These are phyloP conservation scores for Cremastinae sp. DNA, from an alignment of 2,888 invertebrate genomes.

Conservation along the genomic window DNA sequence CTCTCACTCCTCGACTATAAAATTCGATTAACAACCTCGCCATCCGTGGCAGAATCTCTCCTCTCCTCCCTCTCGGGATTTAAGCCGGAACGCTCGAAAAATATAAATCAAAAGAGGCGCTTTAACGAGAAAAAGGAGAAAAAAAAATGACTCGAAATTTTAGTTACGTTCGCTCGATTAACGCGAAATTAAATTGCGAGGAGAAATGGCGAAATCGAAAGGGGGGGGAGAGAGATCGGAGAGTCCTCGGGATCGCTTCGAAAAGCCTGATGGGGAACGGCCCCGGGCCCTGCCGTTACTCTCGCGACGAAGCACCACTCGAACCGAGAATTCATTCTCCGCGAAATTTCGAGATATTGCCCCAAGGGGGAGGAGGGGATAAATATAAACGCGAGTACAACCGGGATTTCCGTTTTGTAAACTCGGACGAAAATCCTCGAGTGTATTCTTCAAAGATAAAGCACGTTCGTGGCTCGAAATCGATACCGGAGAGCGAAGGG, in stretches of 20 bases:
- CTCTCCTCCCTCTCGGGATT: not conserved
- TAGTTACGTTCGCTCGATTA: not conserved
- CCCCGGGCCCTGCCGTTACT: no score
- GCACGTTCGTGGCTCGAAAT: conserved; percentile 39
- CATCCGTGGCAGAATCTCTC: conserved; percentile 8
- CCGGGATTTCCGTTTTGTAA: conserved; percentile 40
- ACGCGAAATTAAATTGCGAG: not conserved
- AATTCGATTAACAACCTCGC: conserved; percentile 52
- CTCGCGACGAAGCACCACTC: no score
- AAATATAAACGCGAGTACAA: conserved; percentile 7
- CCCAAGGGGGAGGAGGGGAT: not conserved
- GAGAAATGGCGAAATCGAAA: no score
- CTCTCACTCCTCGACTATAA: conserved; percentile 37
- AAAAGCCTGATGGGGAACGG: no score
- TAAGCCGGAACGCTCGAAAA: conserved; percentile 7
- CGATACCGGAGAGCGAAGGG: conserved; percentile 38
- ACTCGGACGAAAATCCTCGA: conserved; percentile 32
- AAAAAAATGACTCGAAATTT: no score
- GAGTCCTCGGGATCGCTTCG: no score
- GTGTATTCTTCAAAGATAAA: conserved; percentile 43
- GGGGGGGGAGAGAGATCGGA: not conserved
- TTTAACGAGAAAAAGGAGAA: no score
- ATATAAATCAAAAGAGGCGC: no score
- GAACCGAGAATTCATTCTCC: no score
- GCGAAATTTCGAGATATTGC: no score